phyloP scores from a whole-genome alignment of 2,797 vertebrate species.

The Luscinia megarhynchos region DNA sequence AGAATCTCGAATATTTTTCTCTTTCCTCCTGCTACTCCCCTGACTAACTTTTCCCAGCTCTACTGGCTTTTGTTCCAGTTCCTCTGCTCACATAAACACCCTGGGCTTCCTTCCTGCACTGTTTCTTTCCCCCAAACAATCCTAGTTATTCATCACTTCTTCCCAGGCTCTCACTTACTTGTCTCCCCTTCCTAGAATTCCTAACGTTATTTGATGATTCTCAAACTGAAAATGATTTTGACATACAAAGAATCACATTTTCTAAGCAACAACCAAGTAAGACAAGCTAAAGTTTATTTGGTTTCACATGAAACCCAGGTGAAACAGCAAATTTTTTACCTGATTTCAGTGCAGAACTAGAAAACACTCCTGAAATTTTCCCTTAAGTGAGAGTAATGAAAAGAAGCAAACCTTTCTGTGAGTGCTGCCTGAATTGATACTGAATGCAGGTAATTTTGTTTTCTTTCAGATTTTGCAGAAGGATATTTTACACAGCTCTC shows the following conservation, averaged over 20 bases:
- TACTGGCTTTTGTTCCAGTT: slow-evolving; percentile 18
- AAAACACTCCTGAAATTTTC: background rate
- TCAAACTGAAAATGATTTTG: slow-evolving; percentile 20
- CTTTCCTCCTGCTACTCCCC: background rate
- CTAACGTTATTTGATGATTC: background rate
- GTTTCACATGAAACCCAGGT: background rate
- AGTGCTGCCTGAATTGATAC: background rate
- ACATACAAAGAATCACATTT: background rate
- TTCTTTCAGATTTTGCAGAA: background rate
- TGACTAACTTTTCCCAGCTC: background rate
- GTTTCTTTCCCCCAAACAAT: background rate
- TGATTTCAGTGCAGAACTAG: background rate
- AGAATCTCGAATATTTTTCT: slow-evolving; percentile 4
- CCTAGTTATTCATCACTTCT: slow-evolving; percentile 1
- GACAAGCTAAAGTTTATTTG: background rate
- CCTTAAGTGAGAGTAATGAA: background rate
- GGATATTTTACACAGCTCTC: background rate
- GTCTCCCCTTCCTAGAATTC: slow-evolving; percentile 8
- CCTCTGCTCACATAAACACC: slow-evolving; percentile 51
- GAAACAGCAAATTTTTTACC: background rate
- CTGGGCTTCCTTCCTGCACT: background rate
- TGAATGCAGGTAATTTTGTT: background rate
- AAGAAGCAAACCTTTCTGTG: background rate
- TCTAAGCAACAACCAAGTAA: background rate
- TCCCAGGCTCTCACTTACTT: slow-evolving; percentile 66